Percentiles rank a stretch among this genome's conserved stretches.
Conservation (phyloP, 2,797 vertebrate species). For the Cirrhinus mrigala region DNA sequence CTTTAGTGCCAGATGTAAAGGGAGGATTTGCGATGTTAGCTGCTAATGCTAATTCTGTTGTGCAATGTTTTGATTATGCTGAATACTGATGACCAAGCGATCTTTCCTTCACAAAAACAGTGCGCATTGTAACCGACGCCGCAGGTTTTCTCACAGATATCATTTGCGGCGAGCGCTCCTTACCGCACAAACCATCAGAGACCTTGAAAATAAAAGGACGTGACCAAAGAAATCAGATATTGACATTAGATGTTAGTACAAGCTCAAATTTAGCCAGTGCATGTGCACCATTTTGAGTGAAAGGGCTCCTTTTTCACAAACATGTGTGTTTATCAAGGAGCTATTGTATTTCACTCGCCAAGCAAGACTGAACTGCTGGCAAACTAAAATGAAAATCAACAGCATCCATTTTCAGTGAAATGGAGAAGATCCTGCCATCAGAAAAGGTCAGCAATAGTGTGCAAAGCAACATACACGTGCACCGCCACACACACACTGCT, state of each 20-base stretch:
- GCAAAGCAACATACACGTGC: conserved; percentile 12
- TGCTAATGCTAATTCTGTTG: neutral
- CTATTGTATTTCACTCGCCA: conserved; percentile 58
- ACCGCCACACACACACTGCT: neutral
- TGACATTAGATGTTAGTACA: conserved; percentile 37
- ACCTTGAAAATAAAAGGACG: conserved; percentile 53
- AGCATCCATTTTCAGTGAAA: conserved; percentile 53
- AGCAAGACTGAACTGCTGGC: conserved; percentile 46
- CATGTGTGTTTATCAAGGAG: conserved; percentile 45
- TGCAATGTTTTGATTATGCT: neutral
- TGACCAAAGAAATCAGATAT: conserved; percentile 45
- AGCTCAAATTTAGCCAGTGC: conserved; percentile 45
- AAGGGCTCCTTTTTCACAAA: conserved; percentile 56
- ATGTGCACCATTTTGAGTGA: conserved; percentile 41
- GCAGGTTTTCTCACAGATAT: conserved; percentile 1
- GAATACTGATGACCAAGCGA: neutral
- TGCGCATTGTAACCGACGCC: neutral
- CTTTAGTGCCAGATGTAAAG: neutral
- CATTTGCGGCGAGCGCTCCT: conserved; percentile 1
- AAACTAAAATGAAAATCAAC: conserved; percentile 47
- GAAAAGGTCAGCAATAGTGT: conserved; percentile 44
- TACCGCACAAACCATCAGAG: conserved; percentile 31
- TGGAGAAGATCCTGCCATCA: conserved; percentile 53
- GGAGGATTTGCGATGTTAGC: neutral
- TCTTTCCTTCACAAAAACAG: neutral